Conservation (phyloP, 2,113 vertebrate genomes). For the Rhynchomys soricoides region DNA sequence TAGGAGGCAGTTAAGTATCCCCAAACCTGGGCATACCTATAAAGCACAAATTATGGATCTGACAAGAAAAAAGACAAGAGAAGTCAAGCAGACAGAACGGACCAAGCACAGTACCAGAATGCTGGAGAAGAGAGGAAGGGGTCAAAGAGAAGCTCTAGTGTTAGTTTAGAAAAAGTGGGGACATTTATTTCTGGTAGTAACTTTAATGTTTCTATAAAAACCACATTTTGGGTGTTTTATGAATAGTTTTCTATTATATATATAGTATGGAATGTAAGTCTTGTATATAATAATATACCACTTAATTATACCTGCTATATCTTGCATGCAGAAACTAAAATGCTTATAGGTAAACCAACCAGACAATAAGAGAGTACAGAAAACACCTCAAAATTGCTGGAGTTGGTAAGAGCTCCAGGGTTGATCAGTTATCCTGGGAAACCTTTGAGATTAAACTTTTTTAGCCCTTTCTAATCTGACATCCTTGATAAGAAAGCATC, state of each 20-base stretch:
- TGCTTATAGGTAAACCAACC: not conserved
- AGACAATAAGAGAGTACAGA: not conserved
- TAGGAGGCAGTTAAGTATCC: not conserved
- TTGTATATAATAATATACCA: not conserved
- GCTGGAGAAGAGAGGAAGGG: not conserved
- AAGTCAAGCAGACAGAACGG: not conserved
- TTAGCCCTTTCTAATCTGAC: constrained; percentile 11
- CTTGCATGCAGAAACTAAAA: not conserved
- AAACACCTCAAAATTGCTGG: not conserved
- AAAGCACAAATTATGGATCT: not conserved
- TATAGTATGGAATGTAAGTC: not conserved
- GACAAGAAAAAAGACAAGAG: not conserved
- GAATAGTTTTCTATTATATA: not conserved
- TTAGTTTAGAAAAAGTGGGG: not conserved
- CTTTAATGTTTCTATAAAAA: not conserved
- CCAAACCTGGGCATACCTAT: not conserved
- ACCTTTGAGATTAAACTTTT: not conserved
- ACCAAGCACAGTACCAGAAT: too few relatives aligned
- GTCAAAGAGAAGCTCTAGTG: not conserved
- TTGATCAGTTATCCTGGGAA: not conserved
- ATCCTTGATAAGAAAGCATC: not conserved
- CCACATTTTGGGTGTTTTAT: not conserved
- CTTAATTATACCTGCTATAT: not conserved
- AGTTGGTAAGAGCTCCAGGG: not conserved
- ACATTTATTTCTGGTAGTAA: not conserved